Evolutionary conservation across 2,888 invertebrate genomes (phyloP), one percentile per base, ranked within the genome.

Genomic region (Electrophaes corylata): DNA sequence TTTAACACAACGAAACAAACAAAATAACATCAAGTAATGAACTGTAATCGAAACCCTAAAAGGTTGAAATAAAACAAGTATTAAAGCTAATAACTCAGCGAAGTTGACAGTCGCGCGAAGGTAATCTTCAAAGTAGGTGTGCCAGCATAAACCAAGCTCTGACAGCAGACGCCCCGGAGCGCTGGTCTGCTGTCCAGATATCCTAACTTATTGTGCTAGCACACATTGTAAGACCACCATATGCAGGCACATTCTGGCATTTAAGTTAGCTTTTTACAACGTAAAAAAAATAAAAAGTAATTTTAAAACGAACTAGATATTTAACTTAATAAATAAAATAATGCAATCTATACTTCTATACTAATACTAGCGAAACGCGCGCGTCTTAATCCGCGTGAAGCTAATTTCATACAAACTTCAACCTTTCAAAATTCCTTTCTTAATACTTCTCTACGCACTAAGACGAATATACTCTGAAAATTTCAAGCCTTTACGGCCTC

Each of bases 141-240:
- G 73, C 70, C 73, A 75, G 65, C 76, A 83, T 85, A 85, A 86
- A 86, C 73, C 71, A 81, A 59, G 60, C 60, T 69, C 66, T 69
- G 83, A 82, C 81, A 79, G 64, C 70, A 69, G 84, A 78, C 86
- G 76, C 85, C 88, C 85, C 71, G 80, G 72, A 74, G 87, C 75
- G 81, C 72, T 71, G 76, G 75, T 75, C 65, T 62, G 73, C 79
- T 81, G 79, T 70, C 75, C 71, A 73, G 71, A 69, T 73, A 72
- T 67, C 65, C 64, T 66, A 66, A 72, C 60, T 66, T 70, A 62
- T 69, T 55, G 60, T 55, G 62, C 66, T 65, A 62, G 62, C 60
- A 69, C 61, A 70, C 66, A 71, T 67, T 67, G 65, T 68, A 47
- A 61, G 62, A 64, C 67, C 43, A 55, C 29, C 66, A 57, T 45